Percentiles rank a stretch among this genome's conserved stretches.
Evolutionary conservation across 2,797 vertebrate genomes (phyloP).

Genomic region (Propithecus deckenii): DNA sequence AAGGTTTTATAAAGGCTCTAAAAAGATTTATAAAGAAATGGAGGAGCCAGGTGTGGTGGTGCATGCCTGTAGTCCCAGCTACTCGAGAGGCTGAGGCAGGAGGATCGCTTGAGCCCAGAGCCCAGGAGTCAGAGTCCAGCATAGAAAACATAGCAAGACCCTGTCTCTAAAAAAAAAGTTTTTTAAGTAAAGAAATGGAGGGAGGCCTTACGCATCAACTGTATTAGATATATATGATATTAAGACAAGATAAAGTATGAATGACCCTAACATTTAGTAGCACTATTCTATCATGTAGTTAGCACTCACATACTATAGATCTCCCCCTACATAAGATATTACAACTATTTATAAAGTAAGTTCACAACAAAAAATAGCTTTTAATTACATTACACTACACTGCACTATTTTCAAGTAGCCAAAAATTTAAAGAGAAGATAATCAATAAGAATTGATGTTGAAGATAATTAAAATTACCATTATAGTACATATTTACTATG

Average conservation of each 20-base stretch:
- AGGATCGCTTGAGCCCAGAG: too few relatives aligned
- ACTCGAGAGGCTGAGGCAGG: too few relatives aligned
- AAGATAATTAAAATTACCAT: background rate
- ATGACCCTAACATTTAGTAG: background rate
- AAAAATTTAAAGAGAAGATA: slow-evolving; percentile 20
- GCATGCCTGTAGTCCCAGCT: too few relatives aligned
- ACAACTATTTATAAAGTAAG: background rate
- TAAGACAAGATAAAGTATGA: slow-evolving; percentile 6
- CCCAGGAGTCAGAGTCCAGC: too few relatives aligned
- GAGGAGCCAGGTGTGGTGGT: background rate
- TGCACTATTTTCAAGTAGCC: background rate
- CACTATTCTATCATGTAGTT: background rate
- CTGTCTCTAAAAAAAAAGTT: background rate
- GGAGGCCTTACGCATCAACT: background rate
- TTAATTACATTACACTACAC: background rate
- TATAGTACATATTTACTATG: background rate
- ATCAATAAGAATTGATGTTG: background rate
- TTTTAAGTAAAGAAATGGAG: background rate
- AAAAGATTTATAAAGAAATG: background rate
- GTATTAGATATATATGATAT: background rate
- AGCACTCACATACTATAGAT: slow-evolving; percentile 3
- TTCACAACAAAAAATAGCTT: background rate
- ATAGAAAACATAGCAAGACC: too few relatives aligned
- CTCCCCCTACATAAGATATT: background rate
- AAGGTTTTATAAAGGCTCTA: background rate